Base-by-base conservation (phyloP, 1,140 invertebrate species). In the Ylistrum balloti region DNA sequence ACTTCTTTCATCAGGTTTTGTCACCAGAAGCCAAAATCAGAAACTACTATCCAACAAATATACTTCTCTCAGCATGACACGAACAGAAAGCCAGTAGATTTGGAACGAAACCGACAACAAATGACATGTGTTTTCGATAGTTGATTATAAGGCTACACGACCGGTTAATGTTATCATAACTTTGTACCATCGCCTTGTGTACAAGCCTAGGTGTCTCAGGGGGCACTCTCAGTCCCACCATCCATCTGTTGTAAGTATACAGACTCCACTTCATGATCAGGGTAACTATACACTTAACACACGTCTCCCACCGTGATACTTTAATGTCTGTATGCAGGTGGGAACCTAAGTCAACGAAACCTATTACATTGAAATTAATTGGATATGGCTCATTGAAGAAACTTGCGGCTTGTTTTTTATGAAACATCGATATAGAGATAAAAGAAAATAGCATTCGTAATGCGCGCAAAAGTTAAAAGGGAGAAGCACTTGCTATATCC, bases 81-180 rank as follows among this genome's bases (percentile, higher is more conserved):
- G 56, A 28, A 74, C 1, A n/a, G n/a, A 74, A 74, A 22, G 56
- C 9, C 56, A 17, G 56, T 74, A 74, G 56, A 74, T 74, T 74
- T 74, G 56, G 56, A 74, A 74, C 56, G 56, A 74, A 74, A 74
- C 56, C 56, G 56, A 74, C 56, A 74, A 74, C 56, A 74, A 74
- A 28, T 74, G 56, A 74, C 56, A 74, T 74, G 56, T 74, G 56
- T 74, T 74, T 74, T 74, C n/a, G 56, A 74, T 74, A 74, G 56
- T 74, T n/a, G 56, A 74, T 74, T 74, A 74, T 22, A 9, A 74
- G 22, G 56, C 56, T 74, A 74, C n/a, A 74, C 22, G 22, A n/a
- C 56, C 56, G 22, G n/a, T n/a, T n/a, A 28, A 74, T 74, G n/a
- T 74, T 74, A 74, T 74, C 1, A 74, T 74, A 74, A 28, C 56